These are phyloP conservation scores for Coelogynopora nodosa DNA, from an alignment of 2,888 invertebrate species.

Conservation along the genomic window DNA sequence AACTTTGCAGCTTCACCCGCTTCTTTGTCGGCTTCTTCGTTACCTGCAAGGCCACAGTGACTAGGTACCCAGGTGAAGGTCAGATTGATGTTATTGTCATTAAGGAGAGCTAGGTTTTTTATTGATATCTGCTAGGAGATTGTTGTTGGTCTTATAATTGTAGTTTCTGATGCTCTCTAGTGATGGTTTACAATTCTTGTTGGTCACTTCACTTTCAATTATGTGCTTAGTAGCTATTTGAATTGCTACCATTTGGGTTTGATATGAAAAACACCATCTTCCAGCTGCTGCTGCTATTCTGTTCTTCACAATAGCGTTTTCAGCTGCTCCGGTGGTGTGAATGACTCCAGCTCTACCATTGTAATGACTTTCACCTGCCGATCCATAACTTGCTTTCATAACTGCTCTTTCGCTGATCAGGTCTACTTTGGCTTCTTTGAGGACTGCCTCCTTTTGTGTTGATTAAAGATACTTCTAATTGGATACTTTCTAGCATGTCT, in stretches of 20 bases:
- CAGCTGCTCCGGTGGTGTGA: neutral
- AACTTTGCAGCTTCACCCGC: neutral
- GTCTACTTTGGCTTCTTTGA: too few relatives aligned
- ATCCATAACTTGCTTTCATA: too few relatives aligned
- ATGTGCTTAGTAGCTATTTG: neutral
- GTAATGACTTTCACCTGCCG: neutral
- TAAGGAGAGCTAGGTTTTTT: neutral
- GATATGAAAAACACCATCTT: neutral
- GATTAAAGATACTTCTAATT: too few relatives aligned
- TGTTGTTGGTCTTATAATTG: neutral
- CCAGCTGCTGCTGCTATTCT: neutral
- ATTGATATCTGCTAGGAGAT: neutral
- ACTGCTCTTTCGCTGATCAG: too few relatives aligned
- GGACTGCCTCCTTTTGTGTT: too few relatives aligned
- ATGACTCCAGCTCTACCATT: neutral
- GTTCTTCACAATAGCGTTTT: neutral
- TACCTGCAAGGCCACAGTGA: neutral
- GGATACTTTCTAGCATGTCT: too few relatives aligned
- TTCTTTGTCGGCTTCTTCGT: neutral
- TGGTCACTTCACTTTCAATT: neutral
- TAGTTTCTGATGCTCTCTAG: neutral
- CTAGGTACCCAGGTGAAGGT: neutral
- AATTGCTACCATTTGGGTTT: neutral
- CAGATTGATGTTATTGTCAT: neutral
- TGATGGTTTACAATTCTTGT: neutral